Evolutionary conservation across 2,113 vertebrate species (phyloP), one percentile per base, ranked within the genome.

Genomic region (Caracal caracal): DNA sequence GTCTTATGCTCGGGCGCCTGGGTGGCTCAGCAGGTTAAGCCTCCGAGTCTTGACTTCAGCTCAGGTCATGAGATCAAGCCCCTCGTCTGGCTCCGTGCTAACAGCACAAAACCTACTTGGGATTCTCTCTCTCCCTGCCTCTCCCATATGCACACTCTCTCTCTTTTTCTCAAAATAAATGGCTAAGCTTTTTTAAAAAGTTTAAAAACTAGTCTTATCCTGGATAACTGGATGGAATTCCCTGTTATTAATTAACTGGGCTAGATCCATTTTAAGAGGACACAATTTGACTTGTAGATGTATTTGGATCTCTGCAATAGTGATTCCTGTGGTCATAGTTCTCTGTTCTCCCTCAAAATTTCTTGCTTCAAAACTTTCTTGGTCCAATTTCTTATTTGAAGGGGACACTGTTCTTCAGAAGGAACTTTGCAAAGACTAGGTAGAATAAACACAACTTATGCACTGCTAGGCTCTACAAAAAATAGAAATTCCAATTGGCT

Each of bases 261-360:
- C 61, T 84, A 85, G 53, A 79, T 97, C 68, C 82, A 43, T 90
- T 84, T 35, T 68, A 86, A 93, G 63, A 85, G 24, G 28, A 85
- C 71, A 65, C 33, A 91, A 33, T 75, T 95, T 85, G 71, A 95
- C 33, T 93, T 78, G 43, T 71, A 35, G 59, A 59, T 84, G 8
- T 82, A 61, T 82, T 92, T 89, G 37, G 33, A 93, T 83, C 65
- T 95, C 73, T 71, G 8, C 61, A 96, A 87, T 66, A 87, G 35
- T 56, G 59, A 93, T 76, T 90, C 40, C 16, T 90, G 3, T 79
- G 83, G 73, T 84, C 37, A 90, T n/a, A 75, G 16, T 83, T 94
- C 61, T 94, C 51, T 76, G 26, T 63, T 73, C 49, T 65, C n/a
- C 20, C 13, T 95, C 59, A 88, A 88, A 81, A 71, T 88, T 80